These are phyloP conservation scores for Proterorhinus semilunaris DNA, from an alignment of 2,113 vertebrate genomes.

Conservation along the genomic window DNA sequence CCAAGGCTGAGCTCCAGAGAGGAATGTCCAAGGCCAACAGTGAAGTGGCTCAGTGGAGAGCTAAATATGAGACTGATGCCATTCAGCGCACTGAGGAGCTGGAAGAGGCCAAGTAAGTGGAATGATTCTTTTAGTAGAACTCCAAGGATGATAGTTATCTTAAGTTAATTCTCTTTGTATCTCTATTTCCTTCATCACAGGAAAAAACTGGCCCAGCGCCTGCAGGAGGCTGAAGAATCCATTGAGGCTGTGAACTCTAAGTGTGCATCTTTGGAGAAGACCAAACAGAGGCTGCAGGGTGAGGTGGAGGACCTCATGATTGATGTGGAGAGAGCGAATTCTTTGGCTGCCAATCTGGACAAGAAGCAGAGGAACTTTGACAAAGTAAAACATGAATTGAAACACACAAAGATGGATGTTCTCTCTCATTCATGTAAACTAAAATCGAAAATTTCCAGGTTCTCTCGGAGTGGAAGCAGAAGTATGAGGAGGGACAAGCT, in stretches of 20 bases:
- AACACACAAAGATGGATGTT: too few species aligned
- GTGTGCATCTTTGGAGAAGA: constrained; percentile 75
- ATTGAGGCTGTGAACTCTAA: constrained; percentile 75
- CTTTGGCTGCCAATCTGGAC: constrained; percentile 70
- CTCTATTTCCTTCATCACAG: constrained; percentile 17
- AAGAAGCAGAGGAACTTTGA: constrained; percentile 78
- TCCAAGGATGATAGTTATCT: too few species aligned
- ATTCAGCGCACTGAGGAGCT: constrained; percentile 85
- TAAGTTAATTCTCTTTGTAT: too few species aligned
- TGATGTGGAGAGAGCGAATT: constrained; percentile 75
- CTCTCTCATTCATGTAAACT: background rate
- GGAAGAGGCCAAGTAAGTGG: constrained; percentile 81
- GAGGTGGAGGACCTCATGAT: constrained; percentile 78
- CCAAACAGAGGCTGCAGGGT: constrained; percentile 72
- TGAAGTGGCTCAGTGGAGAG: constrained; percentile 86
- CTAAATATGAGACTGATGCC: constrained; percentile 85
- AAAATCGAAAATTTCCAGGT: constrained; percentile 21
- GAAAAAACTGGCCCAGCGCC: constrained; percentile 76
- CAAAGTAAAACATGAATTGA: constrained; percentile 37
- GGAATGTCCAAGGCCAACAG: constrained; percentile 85
- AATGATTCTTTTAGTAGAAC: too few species aligned
- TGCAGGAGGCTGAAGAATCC: constrained; percentile 74
- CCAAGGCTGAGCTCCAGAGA: constrained; percentile 83
- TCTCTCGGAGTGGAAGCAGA: constrained; percentile 81
- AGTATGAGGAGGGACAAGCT: constrained; percentile 77